Base-by-base conservation (phyloP, 53 echinoderm and acorn worm genomes). In the Actinopyga echinites region DNA sequence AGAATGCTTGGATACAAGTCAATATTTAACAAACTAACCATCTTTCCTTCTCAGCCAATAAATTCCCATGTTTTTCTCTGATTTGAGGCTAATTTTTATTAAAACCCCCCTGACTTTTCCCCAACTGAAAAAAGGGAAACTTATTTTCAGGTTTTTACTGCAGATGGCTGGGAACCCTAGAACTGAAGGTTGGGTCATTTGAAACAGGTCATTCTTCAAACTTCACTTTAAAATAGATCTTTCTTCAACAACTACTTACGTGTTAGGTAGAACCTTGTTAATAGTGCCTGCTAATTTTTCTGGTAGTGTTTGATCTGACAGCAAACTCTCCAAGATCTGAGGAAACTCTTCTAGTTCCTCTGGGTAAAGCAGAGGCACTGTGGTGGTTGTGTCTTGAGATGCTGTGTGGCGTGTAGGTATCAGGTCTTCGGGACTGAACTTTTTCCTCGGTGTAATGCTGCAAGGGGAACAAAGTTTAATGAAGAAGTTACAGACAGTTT, bases 221-320 rank as follows among this genome's bases (percentile, higher is more conserved):
- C n/a, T n/a, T n/a, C n/a, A n/a, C n/a, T n/a, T n/a, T n/a, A n/a
- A n/a, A n/a, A n/a, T n/a, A n/a, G 49, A 49, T 17, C 3, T 1
- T 13, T 15, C 2, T 49, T 17, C 49, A 15, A 49, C 8, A 31
- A 3, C 35, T 10, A 79, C 89, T 84, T 65, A 89, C 89, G 56
- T 58, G 32, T 59, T 26, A 30, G 94, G 92, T 21, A 88, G 75
- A 1, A 84, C 86, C 85, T 84, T 97, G 78, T 93, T 97, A 85
- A 97, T 97, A 60, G 90, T 94, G 3, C 86, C 90, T 1, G 97
- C 97, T 24, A 97, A 77, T 60, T 90, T 97, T 85, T 97, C 90
- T 36, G 91, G 88, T 33, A 93, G 64, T 12, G 86, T 78, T 10
- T 67, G 83, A 61, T 91, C 88, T 22, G 78, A 71, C 58, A 93